Conservation (phyloP, 2,888 invertebrate species). For the Saturnia pavonia region DNA sequence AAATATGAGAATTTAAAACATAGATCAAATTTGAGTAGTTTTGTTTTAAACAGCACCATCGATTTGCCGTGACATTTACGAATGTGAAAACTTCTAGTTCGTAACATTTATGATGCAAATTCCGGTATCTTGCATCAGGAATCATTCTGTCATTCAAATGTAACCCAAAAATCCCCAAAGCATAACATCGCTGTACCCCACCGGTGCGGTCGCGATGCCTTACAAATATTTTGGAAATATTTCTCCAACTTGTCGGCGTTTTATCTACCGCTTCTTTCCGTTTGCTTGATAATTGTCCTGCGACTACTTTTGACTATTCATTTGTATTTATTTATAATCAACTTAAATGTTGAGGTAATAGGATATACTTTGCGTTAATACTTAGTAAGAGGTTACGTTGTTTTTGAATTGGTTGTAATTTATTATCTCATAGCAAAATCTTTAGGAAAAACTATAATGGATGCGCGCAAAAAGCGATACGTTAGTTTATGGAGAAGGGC, state of each 20-base stretch:
- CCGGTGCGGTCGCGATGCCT: slow-evolving; percentile 60
- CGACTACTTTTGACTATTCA: slow-evolving; percentile 10
- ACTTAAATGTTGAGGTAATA: not conserved
- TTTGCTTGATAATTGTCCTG: slow-evolving; percentile 63
- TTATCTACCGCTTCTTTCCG: slow-evolving; percentile 80
- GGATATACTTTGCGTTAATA: slow-evolving; percentile 25
- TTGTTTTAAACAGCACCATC: slow-evolving; percentile 23
- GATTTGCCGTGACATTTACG: slow-evolving; percentile 18
- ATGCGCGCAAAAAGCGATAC: slow-evolving; percentile 70
- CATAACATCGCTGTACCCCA: slow-evolving; percentile 25
- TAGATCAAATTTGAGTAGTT: not conserved
- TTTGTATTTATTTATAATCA: slow-evolving; percentile 18
- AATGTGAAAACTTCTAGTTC: slow-evolving; percentile 10
- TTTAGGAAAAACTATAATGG: slow-evolving; percentile 75
- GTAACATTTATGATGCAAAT: slow-evolving; percentile 31
- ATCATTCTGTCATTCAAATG: slow-evolving; percentile 19
- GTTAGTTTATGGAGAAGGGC: slow-evolving; percentile 57
- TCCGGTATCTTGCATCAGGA: slow-evolving; percentile 38
- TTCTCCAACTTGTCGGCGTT: slow-evolving; percentile 79
- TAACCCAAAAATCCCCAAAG: slow-evolving; percentile 14
- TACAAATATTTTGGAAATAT: slow-evolving; percentile 82
- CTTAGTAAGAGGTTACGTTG: slow-evolving; percentile 23
- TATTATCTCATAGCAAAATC: slow-evolving; percentile 77
- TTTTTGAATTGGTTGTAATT: slow-evolving; percentile 34
- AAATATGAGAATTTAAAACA: not conserved